Evolutionary conservation across 2,888 invertebrate species (phyloP).

Genomic region (Nysson spinosus): DNA sequence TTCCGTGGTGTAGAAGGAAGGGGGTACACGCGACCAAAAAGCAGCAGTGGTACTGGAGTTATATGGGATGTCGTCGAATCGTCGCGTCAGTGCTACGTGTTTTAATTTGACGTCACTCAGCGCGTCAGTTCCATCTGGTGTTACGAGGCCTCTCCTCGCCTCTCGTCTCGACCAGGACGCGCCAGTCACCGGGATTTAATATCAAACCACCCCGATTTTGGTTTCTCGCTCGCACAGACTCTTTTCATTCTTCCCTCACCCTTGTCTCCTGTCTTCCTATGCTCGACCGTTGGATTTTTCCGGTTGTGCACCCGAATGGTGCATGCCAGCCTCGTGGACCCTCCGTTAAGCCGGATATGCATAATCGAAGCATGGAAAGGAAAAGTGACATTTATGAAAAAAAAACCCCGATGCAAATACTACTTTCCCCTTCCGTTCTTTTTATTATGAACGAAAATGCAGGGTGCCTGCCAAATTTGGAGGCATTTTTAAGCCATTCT

Average conservation of each 20-base stretch:
- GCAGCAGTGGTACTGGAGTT: conserved; percentile 46
- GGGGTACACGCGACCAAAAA: conserved; percentile 29
- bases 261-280: conserved; percentile 17
- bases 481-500: background rate
- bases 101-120: conserved; percentile 76
- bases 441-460: background rate
- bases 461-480: background rate
- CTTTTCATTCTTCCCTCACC: conserved; percentile 18
- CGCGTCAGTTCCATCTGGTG: conserved; percentile 75
- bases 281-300: conserved; percentile 46
- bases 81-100: conserved; percentile 73
- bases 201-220: conserved; percentile 65
- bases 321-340: conserved; percentile 33
- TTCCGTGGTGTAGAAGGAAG: too few relatives aligned
- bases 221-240: conserved; percentile 30
- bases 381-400: conserved; percentile 32
- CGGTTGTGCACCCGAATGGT: conserved; percentile 38
- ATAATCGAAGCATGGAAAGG: conserved; percentile 52
- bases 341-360: conserved; percentile 56
- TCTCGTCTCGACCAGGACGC: conserved; percentile 67
- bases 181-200: conserved; percentile 75
- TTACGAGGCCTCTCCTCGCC: conserved; percentile 66
- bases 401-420: conserved; percentile 5
- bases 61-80: conserved; percentile 71
- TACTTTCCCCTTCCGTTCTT: background rate